Conservation (phyloP, 2,797 vertebrate genomes). For the Tarsius wallacei region DNA sequence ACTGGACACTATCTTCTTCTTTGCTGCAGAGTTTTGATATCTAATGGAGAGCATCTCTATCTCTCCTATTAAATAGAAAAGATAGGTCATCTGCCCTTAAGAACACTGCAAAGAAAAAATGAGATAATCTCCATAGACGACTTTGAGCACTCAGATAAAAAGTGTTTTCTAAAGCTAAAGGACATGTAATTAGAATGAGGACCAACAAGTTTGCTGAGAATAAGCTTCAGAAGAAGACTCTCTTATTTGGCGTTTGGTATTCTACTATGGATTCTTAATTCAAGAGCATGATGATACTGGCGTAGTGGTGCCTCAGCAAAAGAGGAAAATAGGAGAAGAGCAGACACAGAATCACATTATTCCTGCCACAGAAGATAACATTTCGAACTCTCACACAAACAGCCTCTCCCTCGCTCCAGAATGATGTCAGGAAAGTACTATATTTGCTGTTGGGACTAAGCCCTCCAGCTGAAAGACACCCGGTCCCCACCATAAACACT, state of each 20-base stretch:
- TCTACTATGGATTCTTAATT: background rate
- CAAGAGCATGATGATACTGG: background rate
- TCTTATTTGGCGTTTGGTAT: background rate
- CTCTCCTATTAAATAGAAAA: background rate
- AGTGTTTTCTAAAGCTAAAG: background rate
- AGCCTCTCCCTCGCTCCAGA: background rate
- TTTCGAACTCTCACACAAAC: background rate
- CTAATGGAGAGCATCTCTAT: background rate
- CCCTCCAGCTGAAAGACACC: background rate
- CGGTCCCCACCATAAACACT: background rate
- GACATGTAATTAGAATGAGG: background rate
- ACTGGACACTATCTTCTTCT: background rate
- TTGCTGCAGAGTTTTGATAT: background rate
- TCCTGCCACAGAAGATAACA: background rate
- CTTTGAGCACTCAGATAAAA: background rate
- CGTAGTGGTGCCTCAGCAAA: background rate
- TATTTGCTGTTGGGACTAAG: background rate
- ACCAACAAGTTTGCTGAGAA: background rate
- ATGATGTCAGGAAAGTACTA: background rate
- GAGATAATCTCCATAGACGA: background rate
- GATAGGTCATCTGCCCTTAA: background rate
- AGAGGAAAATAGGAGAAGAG: background rate
- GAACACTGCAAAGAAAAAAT: background rate
- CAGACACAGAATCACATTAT: background rate
- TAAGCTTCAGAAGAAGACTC: background rate